A percentile compares a stretch with the other conserved stretches of the same genome.
Evolutionary conservation across 2,113 vertebrate genomes (phyloP).

Genomic region (Peromyscus leucopus): DNA sequence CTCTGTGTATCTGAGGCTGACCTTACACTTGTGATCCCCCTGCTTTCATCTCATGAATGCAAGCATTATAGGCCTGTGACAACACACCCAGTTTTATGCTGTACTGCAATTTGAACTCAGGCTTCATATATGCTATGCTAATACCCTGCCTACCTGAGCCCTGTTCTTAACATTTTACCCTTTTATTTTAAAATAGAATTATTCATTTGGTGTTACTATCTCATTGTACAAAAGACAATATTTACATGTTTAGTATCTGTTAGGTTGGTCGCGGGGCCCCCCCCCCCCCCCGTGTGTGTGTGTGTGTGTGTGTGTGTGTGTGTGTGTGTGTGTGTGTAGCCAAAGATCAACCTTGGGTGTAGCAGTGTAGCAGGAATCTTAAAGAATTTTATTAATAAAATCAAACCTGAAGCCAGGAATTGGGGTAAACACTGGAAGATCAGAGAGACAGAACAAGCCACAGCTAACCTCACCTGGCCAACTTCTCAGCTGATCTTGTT

Average conservation of each 20-base stretch:
- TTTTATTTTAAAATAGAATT: conserved; percentile 60
- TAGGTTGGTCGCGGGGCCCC: no score
- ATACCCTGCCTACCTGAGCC: background rate
- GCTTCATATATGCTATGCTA: background rate
- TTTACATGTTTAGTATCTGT: background rate
- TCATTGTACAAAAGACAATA: background rate
- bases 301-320: background rate
- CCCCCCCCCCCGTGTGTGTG: background rate
- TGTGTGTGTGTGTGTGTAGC: background rate
- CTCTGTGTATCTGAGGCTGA: background rate
- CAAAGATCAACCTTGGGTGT: no score
- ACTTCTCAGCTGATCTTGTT: no score
- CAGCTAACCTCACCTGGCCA: no score
- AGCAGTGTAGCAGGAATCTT: no score
- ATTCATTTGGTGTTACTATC: conserved; percentile 57
- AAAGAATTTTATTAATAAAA: no score
- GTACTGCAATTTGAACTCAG: background rate
- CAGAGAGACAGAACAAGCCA: no score
- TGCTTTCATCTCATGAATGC: background rate
- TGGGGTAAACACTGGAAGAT: no score
- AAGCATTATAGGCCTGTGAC: background rate
- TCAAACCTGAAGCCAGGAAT: no score
- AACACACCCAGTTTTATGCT: background rate
- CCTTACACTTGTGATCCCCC: background rate
- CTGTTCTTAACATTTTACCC: conserved; percentile 51